A percentile compares a stretch with the other conserved stretches of the same genome.
phyloP scores from a whole-genome alignment of 2,888 invertebrate genomes.

The Cartodere bifasciata region DNA sequence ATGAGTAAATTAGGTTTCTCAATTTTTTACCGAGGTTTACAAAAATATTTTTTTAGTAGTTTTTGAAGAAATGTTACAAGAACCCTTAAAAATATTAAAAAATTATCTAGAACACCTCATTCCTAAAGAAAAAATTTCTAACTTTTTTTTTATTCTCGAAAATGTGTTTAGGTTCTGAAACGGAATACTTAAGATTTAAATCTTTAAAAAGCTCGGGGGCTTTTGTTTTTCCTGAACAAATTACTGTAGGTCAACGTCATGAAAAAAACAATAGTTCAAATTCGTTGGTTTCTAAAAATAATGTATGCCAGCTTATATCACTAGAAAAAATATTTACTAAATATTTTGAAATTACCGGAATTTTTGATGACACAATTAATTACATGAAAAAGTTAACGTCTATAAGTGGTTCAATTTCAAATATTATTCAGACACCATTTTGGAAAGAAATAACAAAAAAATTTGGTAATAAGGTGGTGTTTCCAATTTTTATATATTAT shows the following conservation, averaged over 20 bases:
- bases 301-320: constrained; percentile 1
- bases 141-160: neutral
- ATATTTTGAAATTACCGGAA: constrained; percentile 2
- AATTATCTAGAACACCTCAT: no score
- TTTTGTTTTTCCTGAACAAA: constrained; percentile 2
- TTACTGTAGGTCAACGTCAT: neutral
- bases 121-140: neutral
- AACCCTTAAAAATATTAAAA: no score
- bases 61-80: no score
- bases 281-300: neutral
- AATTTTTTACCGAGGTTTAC: no score
- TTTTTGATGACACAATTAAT: constrained; percentile 1
- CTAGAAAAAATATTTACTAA: neutral
- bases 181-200: constrained; percentile 3
- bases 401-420: constrained; percentile 8
- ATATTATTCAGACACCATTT: constrained; percentile 8
- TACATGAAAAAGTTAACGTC: constrained; percentile 6
- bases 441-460: no score
- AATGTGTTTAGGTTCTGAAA: neutral
- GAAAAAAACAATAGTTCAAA: neutral
- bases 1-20: no score
- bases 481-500: constrained; percentile 15
- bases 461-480: no score
- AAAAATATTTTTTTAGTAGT: no score
- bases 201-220: neutral